Evolutionary conservation across 2,888 invertebrate genomes (phyloP), one percentile per base, ranked within the genome.

Genomic region (Zygaena filipendulae): DNA sequence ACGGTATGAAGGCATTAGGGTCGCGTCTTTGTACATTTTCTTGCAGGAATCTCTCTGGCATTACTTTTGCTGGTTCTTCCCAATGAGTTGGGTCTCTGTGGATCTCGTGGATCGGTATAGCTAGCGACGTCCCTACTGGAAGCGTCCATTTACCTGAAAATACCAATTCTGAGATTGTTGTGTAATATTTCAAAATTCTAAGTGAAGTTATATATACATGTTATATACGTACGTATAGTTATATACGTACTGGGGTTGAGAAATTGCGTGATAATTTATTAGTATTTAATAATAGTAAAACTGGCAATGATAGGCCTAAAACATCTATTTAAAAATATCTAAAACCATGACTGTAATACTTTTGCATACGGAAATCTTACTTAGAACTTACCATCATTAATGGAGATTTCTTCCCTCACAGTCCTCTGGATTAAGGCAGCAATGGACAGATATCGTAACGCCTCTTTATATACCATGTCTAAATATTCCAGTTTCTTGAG

Each of bases 401-500:
- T 61, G 10, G 60, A 49, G 3, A 71, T 42, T 21, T 72, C 71
- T 14, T 70, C 63, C 7, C 59, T 54, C 2, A 71, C 71, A 2
- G 63, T 69, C 14, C 72, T 45, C 38, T 74, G 72, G 35, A 74
- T 62, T 5, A 70, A 26, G 2, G 70, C 69, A 0, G 61, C 74
- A 3, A 72, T 70, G 3, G 72, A 48, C 30, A 68, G 46, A 29
- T 57, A 69, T 13, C 74, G 39, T 11, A 72, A 39, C 0, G 59
- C 59, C 39, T 74, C 74, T 23, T 68, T 63, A 28, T 60, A 72
- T 8, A 74, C 71, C 63, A 72, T 62, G 25, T 74, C 71, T 3
- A 74, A 30, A 29, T 56, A 38, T 0, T 43, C 40, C 2, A 74
- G 43, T 14, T 51, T 39, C 34, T 67, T 69, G 13, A 70, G 30